phyloP scores from a whole-genome alignment of 1,140 invertebrate species.

The Drosophila lini region DNA sequence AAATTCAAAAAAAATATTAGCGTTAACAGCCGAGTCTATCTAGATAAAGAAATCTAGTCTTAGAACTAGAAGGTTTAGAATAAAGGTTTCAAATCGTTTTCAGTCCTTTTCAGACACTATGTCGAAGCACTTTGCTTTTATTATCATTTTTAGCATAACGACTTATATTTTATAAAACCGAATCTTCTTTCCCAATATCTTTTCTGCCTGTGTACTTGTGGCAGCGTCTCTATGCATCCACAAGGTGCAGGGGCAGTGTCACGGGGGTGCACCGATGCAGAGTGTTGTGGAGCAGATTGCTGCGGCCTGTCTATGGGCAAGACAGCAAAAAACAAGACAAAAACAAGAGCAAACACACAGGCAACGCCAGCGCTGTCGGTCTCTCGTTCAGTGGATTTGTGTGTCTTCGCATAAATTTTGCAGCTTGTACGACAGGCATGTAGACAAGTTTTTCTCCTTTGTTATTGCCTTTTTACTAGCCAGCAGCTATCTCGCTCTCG shows the following conservation, averaged over 20 bases:
- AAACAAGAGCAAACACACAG: conserved; percentile 20
- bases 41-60: background rate
- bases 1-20: background rate
- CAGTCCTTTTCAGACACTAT: background rate
- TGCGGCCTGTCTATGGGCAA: conserved; percentile 41
- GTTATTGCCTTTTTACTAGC: conserved; percentile 39
- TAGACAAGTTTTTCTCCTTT: conserved; percentile 72
- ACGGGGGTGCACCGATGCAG: conserved; percentile 1
- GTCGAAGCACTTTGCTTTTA: background rate
- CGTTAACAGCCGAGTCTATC: background rate
- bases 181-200: too few relatives aligned
- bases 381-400: conserved; percentile 84
- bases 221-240: conserved; percentile 49
- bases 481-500: conserved; percentile 40
- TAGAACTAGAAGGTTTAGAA: background rate
- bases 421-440: conserved; percentile 76
- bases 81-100: background rate
- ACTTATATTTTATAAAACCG: too few relatives aligned
- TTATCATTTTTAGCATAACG: too few relatives aligned
- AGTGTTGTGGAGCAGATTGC: conserved; percentile 25
- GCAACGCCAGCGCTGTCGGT: conserved; percentile 62
- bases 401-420: conserved; percentile 84
- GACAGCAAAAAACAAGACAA: conserved; percentile 6
- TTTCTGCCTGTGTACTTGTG: conserved; percentile 13
- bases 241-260: conserved; percentile 1